These are phyloP conservation scores for Antitype chi DNA, from an alignment of 2,888 invertebrate species.

Conservation along the genomic window DNA sequence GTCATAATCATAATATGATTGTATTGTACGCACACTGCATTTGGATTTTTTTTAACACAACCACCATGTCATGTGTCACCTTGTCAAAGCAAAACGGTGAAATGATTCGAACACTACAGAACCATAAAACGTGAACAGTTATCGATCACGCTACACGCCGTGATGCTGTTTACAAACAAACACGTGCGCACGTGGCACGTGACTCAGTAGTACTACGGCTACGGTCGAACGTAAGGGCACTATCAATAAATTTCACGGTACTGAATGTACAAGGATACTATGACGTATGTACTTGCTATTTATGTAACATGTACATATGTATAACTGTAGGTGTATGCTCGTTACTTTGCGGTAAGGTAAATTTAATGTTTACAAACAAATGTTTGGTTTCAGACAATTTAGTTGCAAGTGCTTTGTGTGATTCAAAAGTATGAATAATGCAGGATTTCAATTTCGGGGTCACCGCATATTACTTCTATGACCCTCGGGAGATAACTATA, in stretches of 20 bases:
- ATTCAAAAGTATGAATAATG: constrained; percentile 11
- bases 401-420: constrained; percentile 8
- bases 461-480: background rate
- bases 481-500: background rate
- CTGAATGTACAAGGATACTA: constrained; percentile 30
- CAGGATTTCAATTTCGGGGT: background rate
- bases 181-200: constrained; percentile 42
- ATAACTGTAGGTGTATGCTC: background rate
- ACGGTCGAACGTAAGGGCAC: constrained; percentile 37
- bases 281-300: constrained; percentile 25
- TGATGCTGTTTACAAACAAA: constrained; percentile 52
- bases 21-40: background rate
- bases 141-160: constrained; percentile 31
- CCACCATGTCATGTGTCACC: background rate
- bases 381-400: constrained; percentile 5
- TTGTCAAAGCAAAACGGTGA: constrained; percentile 22
- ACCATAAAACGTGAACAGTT: constrained; percentile 35
- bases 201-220: constrained; percentile 37
- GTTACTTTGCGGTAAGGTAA: constrained; percentile 8
- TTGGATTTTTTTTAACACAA: background rate
- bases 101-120: background rate
- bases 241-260: constrained; percentile 44
- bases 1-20: no score
- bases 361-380: constrained; percentile 47
- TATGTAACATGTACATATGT: constrained; percentile 2